phyloP scores from a whole-genome alignment of 64 coral and sea anemone genomes.

The Pocillopora damicornis region DNA sequence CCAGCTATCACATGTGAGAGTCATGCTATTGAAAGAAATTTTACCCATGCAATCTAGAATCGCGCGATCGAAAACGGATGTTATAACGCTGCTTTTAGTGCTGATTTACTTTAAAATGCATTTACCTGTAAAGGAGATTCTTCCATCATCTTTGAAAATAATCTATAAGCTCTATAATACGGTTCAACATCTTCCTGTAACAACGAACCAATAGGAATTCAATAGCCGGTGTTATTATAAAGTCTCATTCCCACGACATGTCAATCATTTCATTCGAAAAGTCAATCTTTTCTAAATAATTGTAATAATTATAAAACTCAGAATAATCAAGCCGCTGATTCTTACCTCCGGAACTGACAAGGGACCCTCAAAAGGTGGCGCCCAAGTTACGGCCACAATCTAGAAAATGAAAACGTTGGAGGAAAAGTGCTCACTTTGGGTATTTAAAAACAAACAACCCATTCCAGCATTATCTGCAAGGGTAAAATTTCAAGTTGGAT shows the following conservation, averaged over 20 bases:
- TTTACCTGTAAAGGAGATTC: slow-evolving; percentile 57
- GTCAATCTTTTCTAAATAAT: too few species aligned
- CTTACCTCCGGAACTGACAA: slow-evolving; percentile 74
- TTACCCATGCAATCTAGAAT: too few species aligned
- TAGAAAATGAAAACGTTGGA: background rate
- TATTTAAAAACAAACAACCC: background rate
- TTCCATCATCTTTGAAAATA: slow-evolving; percentile 44
- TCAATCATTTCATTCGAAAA: too few species aligned
- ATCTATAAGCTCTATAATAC: slow-evolving; percentile 80
- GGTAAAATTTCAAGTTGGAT: too few species aligned
- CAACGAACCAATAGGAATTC: background rate
- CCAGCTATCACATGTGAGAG: too few species aligned
- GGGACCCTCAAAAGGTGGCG: slow-evolving; percentile 83
- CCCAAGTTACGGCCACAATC: slow-evolving; percentile 85
- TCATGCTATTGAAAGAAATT: too few species aligned
- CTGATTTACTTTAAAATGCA: too few species aligned
- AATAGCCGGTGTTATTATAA: too few species aligned
- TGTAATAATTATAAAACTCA: background rate
- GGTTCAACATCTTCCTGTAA: slow-evolving; percentile 83
- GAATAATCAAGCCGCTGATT: background rate
- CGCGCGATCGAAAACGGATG: too few species aligned
- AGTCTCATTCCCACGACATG: too few species aligned
- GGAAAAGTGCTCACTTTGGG: background rate
- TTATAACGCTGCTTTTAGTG: too few species aligned
- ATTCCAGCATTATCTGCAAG: too few species aligned